Base-by-base conservation (phyloP, 2,113 vertebrate species). In the Phylloscopus trochilus region DNA sequence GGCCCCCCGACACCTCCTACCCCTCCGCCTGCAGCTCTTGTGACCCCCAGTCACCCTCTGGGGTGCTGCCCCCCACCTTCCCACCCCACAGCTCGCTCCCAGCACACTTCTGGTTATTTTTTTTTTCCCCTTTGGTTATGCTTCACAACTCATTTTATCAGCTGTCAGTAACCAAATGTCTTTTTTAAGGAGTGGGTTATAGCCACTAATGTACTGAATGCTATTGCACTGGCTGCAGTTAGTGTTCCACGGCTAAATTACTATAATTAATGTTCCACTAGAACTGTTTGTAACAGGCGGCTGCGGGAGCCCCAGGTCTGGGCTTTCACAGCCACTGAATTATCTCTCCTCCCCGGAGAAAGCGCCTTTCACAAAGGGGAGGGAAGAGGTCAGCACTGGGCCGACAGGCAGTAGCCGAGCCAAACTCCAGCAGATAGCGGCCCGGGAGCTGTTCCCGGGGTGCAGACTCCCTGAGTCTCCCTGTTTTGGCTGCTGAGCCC, bases 131-230 rank as follows among this genome's bases (percentile, higher is more conserved):
- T 90, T 94, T 83, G 89, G 95, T 94, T 97, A 92, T 97, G 96
- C 96, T 96, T 96, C 97, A 95, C 95, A 96, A 94, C 95, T 97
- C 97, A 94, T 95, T 95, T 95, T 93, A 95, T 97, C 97, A 95
- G 97, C 95, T 97, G 95, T 97, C 96, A 96, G 95, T 95, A 92
- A 90, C 93, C 93, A 95, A 96, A 97, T 97, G 96, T 96, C 96
- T 96, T 96, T 97, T 97, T 97, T 96, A 97, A 97, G 96, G 95
- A 97, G 96, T 97, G 83, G 95, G 96, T 97, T 96, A 96, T 96
- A 96, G 95, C 89, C 95, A 89, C 93, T 96, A 97, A 97, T 97
- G 96, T 96, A 96, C 95, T 95, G 93, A 96, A 95, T 95, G 97
- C 93, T 89, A 95, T 96, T 95, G 94, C 91, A 91, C 90, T 94